A percentile compares a stretch with the other conserved stretches of the same genome.
Evolutionary conservation across 2,888 invertebrate genomes (phyloP).

Genomic region (Ophioninae sp.): DNA sequence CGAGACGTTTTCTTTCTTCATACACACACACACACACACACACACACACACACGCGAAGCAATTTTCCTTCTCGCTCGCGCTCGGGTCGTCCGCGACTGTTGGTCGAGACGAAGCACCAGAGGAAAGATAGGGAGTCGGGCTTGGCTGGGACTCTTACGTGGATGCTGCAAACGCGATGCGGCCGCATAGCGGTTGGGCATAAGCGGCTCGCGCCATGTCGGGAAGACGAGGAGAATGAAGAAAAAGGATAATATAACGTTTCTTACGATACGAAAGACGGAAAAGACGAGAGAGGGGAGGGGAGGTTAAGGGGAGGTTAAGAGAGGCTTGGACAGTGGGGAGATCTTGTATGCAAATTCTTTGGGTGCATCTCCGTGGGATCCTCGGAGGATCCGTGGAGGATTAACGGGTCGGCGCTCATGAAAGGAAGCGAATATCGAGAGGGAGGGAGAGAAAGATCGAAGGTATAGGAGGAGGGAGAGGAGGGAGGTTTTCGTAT

Average conservation of each 20-base stretch:
- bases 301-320: conserved; percentile 54
- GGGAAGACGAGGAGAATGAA: conserved; percentile 58
- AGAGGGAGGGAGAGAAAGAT: conserved; percentile 59
- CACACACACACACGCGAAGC: no score
- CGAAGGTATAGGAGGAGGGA: conserved; percentile 63
- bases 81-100: conserved; percentile 11
- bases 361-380: conserved; percentile 80
- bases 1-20: conserved; percentile 55
- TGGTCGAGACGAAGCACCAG: conserved; percentile 41
- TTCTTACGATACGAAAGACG: conserved; percentile 42
- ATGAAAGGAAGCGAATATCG: conserved; percentile 77
- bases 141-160: conserved; percentile 46
- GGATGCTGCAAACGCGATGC: conserved; percentile 61
- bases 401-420: conserved; percentile 81
- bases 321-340: conserved; percentile 74
- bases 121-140: conserved; percentile 45
- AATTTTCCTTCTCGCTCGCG: conserved; percentile 51
- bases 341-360: conserved; percentile 81
- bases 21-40: no score
- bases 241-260: conserved; percentile 65
- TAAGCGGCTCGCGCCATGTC: conserved; percentile 62
- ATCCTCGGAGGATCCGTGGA: conserved; percentile 79
- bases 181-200: conserved; percentile 60
- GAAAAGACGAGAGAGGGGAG: conserved; percentile 73
- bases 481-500: conserved; percentile 25